phyloP scores from a whole-genome alignment of 2,113 vertebrate genomes.

The Semnopithecus entellus region DNA sequence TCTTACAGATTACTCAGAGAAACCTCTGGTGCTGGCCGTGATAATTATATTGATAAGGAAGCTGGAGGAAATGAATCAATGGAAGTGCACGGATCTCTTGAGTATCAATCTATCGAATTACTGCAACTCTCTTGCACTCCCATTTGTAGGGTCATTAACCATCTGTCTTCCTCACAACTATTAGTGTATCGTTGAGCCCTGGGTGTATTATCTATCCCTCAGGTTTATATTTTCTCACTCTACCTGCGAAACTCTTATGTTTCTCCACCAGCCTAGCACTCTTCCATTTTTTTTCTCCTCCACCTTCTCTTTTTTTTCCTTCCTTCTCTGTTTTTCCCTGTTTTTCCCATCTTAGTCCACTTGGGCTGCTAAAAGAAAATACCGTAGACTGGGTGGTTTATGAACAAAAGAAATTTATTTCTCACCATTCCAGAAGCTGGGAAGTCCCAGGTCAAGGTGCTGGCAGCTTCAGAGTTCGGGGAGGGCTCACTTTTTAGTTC shows the following conservation, averaged over 20 bases:
- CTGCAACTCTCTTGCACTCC: neutral
- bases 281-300: neutral
- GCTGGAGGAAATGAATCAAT: constrained; percentile 49
- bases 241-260: neutral
- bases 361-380: neutral
- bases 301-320: neutral
- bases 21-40: neutral
- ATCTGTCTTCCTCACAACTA: neutral
- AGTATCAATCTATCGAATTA: constrained; percentile 52
- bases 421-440: neutral
- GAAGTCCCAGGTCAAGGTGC: neutral
- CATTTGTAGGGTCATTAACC: constrained; percentile 27
- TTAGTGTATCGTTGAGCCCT: accelerated
- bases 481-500: neutral
- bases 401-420: neutral
- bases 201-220: neutral
- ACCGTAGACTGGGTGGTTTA: neutral
- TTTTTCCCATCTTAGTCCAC: neutral
- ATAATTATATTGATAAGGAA: constrained; percentile 67
- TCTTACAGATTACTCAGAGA: constrained; percentile 40
- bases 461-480: neutral
- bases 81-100: neutral
- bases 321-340: neutral
- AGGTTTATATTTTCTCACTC: neutral
- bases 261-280: accelerated